A percentile compares a stretch with the other conserved stretches of the same genome.
These are phyloP conservation scores for Polyommatus icarus DNA, from an alignment of 2,888 invertebrate genomes.

Conservation along the genomic window DNA sequence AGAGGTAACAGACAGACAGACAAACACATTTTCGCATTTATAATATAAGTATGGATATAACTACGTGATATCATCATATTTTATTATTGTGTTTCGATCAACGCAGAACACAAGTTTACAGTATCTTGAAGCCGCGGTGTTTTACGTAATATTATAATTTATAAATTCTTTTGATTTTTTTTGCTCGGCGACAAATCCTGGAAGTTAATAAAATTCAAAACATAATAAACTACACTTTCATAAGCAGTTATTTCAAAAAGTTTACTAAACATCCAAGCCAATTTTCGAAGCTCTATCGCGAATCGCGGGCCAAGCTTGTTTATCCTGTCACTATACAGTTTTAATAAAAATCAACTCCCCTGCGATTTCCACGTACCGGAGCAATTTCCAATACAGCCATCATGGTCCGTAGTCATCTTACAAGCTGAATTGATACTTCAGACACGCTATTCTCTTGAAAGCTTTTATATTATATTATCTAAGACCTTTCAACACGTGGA, in stretches of 20 bases:
- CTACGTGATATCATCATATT: too few species aligned
- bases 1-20: too few species aligned
- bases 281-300: slow-evolving; percentile 26
- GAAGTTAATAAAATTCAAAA: too few species aligned
- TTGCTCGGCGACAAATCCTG: too few species aligned
- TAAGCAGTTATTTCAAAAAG: neutral
- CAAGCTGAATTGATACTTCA: slow-evolving; percentile 79
- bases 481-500: slow-evolving; percentile 72
- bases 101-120: too few species aligned
- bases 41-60: too few species aligned
- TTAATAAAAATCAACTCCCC: slow-evolving; percentile 69
- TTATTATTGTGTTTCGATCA: too few species aligned
- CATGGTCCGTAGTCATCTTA: slow-evolving; percentile 69
- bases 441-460: slow-evolving; percentile 78
- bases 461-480: slow-evolving; percentile 80
- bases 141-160: too few species aligned
- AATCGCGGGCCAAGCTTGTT: neutral
- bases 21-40: too few species aligned
- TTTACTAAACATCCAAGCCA: neutral
- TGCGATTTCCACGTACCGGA: slow-evolving; percentile 54
- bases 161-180: too few species aligned
- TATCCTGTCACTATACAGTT: slow-evolving; percentile 50
- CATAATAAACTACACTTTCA: neutral
- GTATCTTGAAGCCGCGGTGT: too few species aligned
- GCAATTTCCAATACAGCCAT: slow-evolving; percentile 77